A percentile compares a stretch with the other conserved stretches of the same genome.
phyloP scores from a whole-genome alignment of 2,888 invertebrate genomes.

The Dendrolimus pini region DNA sequence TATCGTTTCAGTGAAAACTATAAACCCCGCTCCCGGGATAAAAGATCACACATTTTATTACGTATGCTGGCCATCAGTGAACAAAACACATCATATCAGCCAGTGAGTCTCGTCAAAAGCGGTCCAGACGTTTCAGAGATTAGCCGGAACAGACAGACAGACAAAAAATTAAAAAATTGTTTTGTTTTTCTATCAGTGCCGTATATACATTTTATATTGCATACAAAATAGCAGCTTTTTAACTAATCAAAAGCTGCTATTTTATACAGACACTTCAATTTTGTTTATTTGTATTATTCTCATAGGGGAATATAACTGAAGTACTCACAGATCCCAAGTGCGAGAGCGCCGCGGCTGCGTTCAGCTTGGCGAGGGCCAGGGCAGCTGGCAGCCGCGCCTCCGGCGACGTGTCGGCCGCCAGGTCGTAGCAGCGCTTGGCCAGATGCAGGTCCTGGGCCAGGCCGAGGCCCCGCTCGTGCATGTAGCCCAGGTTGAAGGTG shows the following conservation, averaged over 20 bases:
- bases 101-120: too few species aligned
- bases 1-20: too few species aligned
- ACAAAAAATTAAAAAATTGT: neutral
- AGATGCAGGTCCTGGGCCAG: slow-evolving; percentile 93
- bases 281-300: too few species aligned
- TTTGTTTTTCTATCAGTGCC: slow-evolving; percentile 4
- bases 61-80: too few species aligned
- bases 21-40: too few species aligned
- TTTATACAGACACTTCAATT: too few species aligned
- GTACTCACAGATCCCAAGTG: slow-evolving; percentile 17
- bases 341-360: slow-evolving; percentile 29
- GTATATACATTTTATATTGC: neutral
- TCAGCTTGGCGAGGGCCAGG: slow-evolving; percentile 89
- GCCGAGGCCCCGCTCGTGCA: slow-evolving; percentile 98
- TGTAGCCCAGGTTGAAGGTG: slow-evolving; percentile 99
- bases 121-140: too few species aligned
- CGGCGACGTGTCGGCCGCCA: slow-evolving; percentile 83
- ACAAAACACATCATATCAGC: too few species aligned
- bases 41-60: too few species aligned
- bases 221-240: too few species aligned
- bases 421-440: slow-evolving; percentile 98
- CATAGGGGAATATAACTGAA: neutral
- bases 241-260: too few species aligned
- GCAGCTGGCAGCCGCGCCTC: slow-evolving; percentile 95
- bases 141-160: neutral